A percentile compares a stretch with the other conserved stretches of the same genome.
These are phyloP conservation scores for Globia sparganii DNA, from an alignment of 2,888 invertebrate species.

Conservation along the genomic window DNA sequence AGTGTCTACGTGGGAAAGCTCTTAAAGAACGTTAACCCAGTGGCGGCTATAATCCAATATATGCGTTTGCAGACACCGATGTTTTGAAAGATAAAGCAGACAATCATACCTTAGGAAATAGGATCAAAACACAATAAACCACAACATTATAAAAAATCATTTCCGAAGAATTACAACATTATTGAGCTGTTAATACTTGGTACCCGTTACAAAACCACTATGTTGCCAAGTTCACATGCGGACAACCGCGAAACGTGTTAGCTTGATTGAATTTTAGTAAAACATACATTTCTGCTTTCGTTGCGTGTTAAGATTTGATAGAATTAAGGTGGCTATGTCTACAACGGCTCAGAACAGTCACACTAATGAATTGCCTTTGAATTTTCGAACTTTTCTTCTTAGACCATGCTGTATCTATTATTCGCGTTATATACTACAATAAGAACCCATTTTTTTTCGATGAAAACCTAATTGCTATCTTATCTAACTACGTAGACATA, in stretches of 20 bases:
- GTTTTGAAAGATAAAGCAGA: neutral
- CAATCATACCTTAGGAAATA: slow-evolving; percentile 35
- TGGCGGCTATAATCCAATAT: neutral
- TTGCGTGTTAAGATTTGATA: slow-evolving; percentile 23
- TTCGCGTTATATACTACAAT: neutral
- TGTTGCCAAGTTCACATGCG: neutral
- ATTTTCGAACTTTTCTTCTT: neutral
- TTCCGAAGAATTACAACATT: slow-evolving; percentile 46
- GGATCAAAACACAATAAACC: slow-evolving; percentile 40
- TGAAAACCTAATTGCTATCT: neutral
- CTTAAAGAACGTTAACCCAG: neutral
- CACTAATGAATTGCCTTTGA: neutral
- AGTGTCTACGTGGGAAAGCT: neutral
- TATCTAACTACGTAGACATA: neutral
- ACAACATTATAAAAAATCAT: slow-evolving; percentile 32
- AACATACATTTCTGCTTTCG: slow-evolving; percentile 31
- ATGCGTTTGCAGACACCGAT: neutral
- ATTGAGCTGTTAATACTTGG: neutral
- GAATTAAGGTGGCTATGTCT: neutral
- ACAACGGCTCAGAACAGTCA: neutral
- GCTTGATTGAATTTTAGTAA: slow-evolving; percentile 49
- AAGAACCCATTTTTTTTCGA: neutral
- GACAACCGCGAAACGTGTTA: slow-evolving; percentile 19
- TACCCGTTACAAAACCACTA: slow-evolving; percentile 7
- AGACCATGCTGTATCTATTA: neutral